Base-by-base conservation (phyloP, 2,113 vertebrate species). In the Trichechus manatus region DNA sequence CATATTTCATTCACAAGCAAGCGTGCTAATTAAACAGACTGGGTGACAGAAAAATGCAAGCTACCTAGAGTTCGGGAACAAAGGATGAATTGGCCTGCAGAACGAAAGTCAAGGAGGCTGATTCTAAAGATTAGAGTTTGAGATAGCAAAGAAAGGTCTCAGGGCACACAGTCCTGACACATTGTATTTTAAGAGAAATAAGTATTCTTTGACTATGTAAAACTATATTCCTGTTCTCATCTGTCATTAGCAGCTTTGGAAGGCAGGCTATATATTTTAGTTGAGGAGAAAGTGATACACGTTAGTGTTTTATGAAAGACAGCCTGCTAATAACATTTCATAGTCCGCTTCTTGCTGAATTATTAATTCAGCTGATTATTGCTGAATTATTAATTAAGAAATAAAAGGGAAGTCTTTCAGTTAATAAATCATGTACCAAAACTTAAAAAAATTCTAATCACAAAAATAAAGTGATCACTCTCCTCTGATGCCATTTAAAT, bases 351-450 rank as follows among this genome's bases (percentile, higher is more conserved):
- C 47, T 78, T 44, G 50, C 15, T 77, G 31, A 93, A 83, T 75
- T n/a, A n/a, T n/a, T n/a, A n/a, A n/a, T n/a, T n/a, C n/a, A n/a
- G n/a, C n/a, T n/a, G n/a, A n/a, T n/a, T n/a, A n/a, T 78, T 44
- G 50, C 15, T 77, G 31, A 93, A 83, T 75, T n/a, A n/a, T 93
- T 89, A 85, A 90, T 77, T 66, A 61, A 91, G 63, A 95, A 79
- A 36, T 79, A 33, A 85, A 87, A 85, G 5, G 36, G 22, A 82
- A 85, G 5, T 0, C 9, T 90, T 85, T 75, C 3, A 47, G 47
- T 80, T 79, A 92, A 95, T 90, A 90, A 87, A 77, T 31, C 15
- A 5, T 31, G 53, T 59, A 64, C 87, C 36, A 78, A 84, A 27
- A 64, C 44, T 61, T 42, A 36, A 63, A 78, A 66, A 66, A 3